These are phyloP conservation scores for Hipparchia sbordonii DNA, from an alignment of 2,888 invertebrate genomes.

Conservation along the genomic window DNA sequence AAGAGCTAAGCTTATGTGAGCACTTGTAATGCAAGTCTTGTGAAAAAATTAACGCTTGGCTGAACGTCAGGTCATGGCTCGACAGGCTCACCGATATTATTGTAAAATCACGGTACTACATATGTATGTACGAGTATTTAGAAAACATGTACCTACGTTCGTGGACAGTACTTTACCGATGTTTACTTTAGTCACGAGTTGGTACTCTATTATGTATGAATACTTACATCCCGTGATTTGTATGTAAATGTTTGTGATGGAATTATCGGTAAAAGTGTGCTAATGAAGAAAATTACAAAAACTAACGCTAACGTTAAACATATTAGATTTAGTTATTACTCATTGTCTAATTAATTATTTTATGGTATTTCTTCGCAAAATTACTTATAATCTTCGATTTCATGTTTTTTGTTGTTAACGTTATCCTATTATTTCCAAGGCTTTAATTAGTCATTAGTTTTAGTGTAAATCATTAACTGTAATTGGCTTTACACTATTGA, in stretches of 20 bases:
- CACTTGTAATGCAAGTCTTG: conserved; percentile 42
- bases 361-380: background rate
- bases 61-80: conserved; percentile 62
- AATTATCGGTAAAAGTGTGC: conserved; percentile 26
- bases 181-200: conserved; percentile 25
- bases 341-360: background rate
- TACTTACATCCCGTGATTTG: conserved; percentile 30
- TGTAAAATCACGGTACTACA: conserved; percentile 8
- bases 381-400: background rate
- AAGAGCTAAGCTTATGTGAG: conserved; percentile 8
- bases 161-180: background rate
- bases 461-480: background rate
- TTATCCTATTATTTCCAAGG: background rate
- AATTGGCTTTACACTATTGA: background rate
- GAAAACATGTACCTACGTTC: conserved; percentile 5
- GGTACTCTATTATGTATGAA: conserved; percentile 19
- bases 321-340: no score
- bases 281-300: conserved; percentile 14
- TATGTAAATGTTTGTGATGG: conserved; percentile 27
- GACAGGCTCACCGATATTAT: conserved; percentile 47
- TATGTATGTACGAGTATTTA: background rate
- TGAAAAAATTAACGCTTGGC: conserved; percentile 60
- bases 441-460: conserved; percentile 1
- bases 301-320: background rate
- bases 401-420: background rate